phyloP scores from a whole-genome alignment of 2,113 vertebrate species.

The Brachirus orientalis region DNA sequence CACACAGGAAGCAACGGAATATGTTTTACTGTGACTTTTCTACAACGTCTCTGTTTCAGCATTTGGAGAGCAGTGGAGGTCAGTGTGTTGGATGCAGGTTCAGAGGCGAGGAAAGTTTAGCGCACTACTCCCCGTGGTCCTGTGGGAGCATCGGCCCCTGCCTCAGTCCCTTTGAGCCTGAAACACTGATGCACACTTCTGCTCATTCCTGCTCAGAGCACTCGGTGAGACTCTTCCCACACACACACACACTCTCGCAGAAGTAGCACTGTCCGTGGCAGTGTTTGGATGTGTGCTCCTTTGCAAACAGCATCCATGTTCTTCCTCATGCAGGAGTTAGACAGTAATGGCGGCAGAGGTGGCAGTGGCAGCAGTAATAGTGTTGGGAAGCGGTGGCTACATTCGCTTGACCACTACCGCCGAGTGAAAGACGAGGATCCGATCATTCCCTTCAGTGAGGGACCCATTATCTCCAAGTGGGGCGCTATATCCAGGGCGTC shows the following conservation, averaged over 20 bases:
- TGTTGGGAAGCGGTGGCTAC: conserved; percentile 87
- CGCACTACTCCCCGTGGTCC: conserved; percentile 96
- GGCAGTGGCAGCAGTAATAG: conserved; percentile 78
- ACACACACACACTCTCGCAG: neutral
- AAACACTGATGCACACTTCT: conserved; percentile 83
- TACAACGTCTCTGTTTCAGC: conserved; percentile 70
- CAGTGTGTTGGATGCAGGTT: conserved; percentile 87
- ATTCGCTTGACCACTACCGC: conserved; percentile 89
- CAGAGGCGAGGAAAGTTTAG: conserved; percentile 87
- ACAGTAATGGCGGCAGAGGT: conserved; percentile 68
- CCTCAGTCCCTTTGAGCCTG: conserved; percentile 91
- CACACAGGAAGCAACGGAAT: too few species aligned
- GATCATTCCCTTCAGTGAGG: conserved; percentile 96
- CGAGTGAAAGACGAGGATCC: conserved; percentile 94
- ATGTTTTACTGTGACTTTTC: too few species aligned
- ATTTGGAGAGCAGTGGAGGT: conserved; percentile 85
- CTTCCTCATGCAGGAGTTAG: conserved; percentile 80
- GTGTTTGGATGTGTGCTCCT: neutral
- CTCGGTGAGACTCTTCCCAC: conserved; percentile 82
- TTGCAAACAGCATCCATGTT: neutral
- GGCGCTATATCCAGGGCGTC: conserved; percentile 95
- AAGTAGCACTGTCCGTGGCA: neutral
- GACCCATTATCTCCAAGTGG: conserved; percentile 98
- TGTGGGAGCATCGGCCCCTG: conserved; percentile 90
- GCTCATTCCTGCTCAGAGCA: conserved; percentile 86